Evolutionary conservation across 2,113 vertebrate species (phyloP), one percentile per base, ranked within the genome.

Genomic region (Columba livia): DNA sequence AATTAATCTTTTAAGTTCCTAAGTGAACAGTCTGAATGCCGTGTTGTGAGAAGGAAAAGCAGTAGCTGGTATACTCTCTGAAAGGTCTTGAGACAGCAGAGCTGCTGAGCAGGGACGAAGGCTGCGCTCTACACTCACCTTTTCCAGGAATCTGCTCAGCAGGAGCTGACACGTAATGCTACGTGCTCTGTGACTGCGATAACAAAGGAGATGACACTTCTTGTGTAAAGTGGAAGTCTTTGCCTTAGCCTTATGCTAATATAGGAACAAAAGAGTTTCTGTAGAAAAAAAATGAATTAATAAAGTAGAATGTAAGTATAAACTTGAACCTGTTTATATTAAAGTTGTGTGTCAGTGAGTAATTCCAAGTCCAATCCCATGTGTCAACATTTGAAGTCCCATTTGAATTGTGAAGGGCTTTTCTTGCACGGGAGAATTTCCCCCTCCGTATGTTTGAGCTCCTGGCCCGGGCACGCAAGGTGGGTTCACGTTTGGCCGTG

Each of bases 351-450:
- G 83, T 89, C 88, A 85, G 71, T 28, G 54, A 36, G 50, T 57
- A n/a, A 80, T 51, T 32, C 32, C 87, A 58, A 73, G 64, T 36
- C 64, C 17, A 53, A 29, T 54, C 73, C 79, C 81, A 10, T 26
- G 50, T 56, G 92, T 85, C 95, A 97, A 97, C 92, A 97, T 97
- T 96, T 97, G 93, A 95, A 77, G 74, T 81, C 28, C 85, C 48
- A 72, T 93, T 79, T 72, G 87, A 95, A 83, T 51, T 51, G 48
- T 47, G 57, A 90, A 95, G 60, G 51, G 9, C 47, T 91, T 94
- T 93, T 89, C 83, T 92, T 61, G 72, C 57, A 38, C 6, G 62
- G 83, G 48, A 94, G 88, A 89, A 91, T 90, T 96, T 97, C 93
- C 93, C 95, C 28, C 50, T 97, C 6, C 74, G 25, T 61, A 28